Evolutionary conservation across 1,140 invertebrate species (phyloP), one percentile per base, ranked within the genome.

Genomic region (Drosophila funebris): DNA sequence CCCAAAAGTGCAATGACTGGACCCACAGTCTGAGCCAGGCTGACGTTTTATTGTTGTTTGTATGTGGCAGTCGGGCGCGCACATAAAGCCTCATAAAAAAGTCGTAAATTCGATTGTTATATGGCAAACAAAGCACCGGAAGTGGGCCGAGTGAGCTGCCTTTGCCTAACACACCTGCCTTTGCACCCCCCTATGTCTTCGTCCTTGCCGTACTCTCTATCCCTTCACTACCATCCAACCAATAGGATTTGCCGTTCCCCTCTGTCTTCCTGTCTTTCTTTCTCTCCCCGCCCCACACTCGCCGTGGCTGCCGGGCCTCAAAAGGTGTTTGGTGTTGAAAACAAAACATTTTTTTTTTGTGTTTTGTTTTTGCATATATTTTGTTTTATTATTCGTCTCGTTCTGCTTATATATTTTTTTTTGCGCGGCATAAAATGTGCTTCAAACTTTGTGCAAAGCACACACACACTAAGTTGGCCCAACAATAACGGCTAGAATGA

Each of bases 21-120:
- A 71, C 72, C 63, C 76, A 53, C 37, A 31, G 48, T 37, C 62
- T 52, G 24, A 48, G 22, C 44, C 44, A 71, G 74, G 81, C 82
- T 81, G 81, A 81, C 82, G 81, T 87, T 84, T 77, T 85, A 85
- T 85, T 80, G 69, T 80, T 46, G 43, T 37, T 73, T 78, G 60
- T 62, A 57, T 73, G 72, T 46, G 72, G 54, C 8, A 27, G 54
- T 8, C 18, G 22, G 48, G 58, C 53, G 64, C 57, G 20, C 77
- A 85, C 74, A 85, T 87, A 85, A 85, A 85, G 80, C 72, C 81
- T 84, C 80, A 83, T 83, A 84, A 84, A 87, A 85, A 87, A 78
- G 82, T 82, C 82, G 82, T 85, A 87, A 85, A 87, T 85, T 85
- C 78, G 82, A 85, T 85, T 85, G 82, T 85, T 85, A 80, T 85